Conservation (phyloP, 2,113 vertebrate genomes). For the Aptenodytes patagonicus region DNA sequence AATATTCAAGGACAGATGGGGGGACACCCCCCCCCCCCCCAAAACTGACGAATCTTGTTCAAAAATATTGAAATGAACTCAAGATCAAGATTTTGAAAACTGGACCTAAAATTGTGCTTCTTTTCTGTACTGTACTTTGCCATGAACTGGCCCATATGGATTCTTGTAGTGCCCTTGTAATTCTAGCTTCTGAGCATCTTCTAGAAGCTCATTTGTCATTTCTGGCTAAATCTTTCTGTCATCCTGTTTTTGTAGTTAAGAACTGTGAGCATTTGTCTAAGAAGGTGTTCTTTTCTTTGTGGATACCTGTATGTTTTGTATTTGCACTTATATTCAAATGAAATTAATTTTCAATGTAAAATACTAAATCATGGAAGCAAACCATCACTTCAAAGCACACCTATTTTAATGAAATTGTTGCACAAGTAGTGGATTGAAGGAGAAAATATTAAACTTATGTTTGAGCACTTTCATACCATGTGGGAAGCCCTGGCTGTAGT, state of each 20-base stretch:
- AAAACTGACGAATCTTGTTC: not conserved
- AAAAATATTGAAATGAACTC: not conserved
- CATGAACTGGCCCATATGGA: not conserved
- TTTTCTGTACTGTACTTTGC: not conserved
- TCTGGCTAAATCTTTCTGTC: not conserved
- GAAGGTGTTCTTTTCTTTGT: not conserved
- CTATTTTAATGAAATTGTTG: not conserved
- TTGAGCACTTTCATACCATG: not conserved
- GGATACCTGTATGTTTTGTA: not conserved
- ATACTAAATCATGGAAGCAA: not conserved
- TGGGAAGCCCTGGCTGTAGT: not conserved
- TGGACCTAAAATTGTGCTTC: not conserved
- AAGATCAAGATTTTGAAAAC: not conserved
- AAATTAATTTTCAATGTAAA: not conserved
- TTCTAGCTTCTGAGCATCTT: not conserved
- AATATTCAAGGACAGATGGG: not conserved
- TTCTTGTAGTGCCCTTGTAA: not conserved
- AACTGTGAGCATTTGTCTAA: not conserved
- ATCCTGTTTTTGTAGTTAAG: not conserved
- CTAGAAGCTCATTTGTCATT: not conserved
- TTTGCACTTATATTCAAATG: not conserved
- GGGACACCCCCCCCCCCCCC: accelerated
- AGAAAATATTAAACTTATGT: not conserved
- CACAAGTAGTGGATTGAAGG: not conserved
- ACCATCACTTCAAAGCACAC: not conserved